A percentile compares a stretch with the other conserved stretches of the same genome.
Conservation (phyloP, 2,113 vertebrate species). For the Cheilinus undulatus region DNA sequence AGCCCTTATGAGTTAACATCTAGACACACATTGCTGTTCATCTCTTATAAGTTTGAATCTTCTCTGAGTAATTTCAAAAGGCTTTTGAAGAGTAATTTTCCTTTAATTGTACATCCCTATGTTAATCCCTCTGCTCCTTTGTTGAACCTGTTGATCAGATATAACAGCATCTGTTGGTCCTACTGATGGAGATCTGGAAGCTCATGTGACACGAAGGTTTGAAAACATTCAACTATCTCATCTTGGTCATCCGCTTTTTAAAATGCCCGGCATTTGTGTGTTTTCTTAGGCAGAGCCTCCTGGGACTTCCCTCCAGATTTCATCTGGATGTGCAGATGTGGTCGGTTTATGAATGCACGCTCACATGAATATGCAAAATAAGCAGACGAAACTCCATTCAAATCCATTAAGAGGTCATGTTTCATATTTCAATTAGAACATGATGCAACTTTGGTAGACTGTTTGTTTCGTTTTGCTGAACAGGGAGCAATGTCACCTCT, state of each 20-base stretch:
- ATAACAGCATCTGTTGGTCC: constrained; percentile 28
- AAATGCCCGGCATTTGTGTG: background rate
- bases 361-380: constrained; percentile 14
- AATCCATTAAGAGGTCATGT: background rate
- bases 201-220: background rate
- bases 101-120: no score
- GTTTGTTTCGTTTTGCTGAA: constrained; percentile 2
- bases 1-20: no score
- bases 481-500: constrained; percentile 22
- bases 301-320: constrained; percentile 43
- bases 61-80: no score
- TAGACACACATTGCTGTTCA: no score
- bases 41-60: no score
- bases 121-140: constrained; percentile 5
- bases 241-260: constrained; percentile 23
- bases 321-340: constrained; percentile 39
- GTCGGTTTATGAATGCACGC: background rate
- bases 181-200: constrained; percentile 22
- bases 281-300: constrained; percentile 4
- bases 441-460: background rate
- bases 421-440: constrained; percentile 27
- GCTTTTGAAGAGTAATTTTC: no score
- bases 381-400: constrained; percentile 1
- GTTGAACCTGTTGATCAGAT: constrained; percentile 50
- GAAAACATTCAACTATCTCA: constrained; percentile 6